phyloP scores from a whole-genome alignment of 2,888 invertebrate genomes.

The Scaptomyza polygonia region DNA sequence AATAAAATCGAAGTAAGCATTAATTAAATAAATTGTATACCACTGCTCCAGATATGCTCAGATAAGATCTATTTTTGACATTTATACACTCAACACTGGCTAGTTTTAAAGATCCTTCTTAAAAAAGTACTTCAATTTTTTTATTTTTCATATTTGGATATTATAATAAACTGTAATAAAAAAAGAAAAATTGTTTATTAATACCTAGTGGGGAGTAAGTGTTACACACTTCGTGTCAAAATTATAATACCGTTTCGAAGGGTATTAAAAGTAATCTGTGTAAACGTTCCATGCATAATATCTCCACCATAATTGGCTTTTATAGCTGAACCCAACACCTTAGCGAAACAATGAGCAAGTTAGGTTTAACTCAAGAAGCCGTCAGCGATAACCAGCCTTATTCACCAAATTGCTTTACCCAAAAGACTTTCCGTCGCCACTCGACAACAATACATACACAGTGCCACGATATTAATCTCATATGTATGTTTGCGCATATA shows the following conservation, averaged over 20 bases:
- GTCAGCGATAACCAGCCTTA: conserved; percentile 70
- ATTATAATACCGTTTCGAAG: conserved; percentile 1
- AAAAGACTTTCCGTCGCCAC: conserved; percentile 79
- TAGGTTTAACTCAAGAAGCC: conserved; percentile 66
- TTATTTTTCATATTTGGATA: too few species aligned
- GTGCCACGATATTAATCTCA: conserved; percentile 4
- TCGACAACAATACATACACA: conserved; percentile 41
- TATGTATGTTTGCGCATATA: neutral
- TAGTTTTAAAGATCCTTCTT: too few species aligned
- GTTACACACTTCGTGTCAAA: conserved; percentile 10
- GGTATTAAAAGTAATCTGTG: conserved; percentile 10
- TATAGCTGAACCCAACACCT: conserved; percentile 78
- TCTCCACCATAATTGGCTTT: conserved; percentile 58
- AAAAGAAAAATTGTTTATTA: neutral
- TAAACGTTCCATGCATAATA: conserved; percentile 37
- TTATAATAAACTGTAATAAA: neutral
- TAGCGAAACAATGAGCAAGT: conserved; percentile 63
- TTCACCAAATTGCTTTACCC: conserved; percentile 69
- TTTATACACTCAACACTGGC: too few species aligned
- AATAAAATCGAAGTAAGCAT: too few species aligned
- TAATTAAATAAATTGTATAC: too few species aligned
- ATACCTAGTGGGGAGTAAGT: neutral
- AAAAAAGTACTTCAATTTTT: too few species aligned
- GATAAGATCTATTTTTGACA: too few species aligned
- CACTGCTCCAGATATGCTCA: too few species aligned